Evolutionary conservation across 2,797 vertebrate genomes (phyloP).

Genomic region (Pampus argenteus): DNA sequence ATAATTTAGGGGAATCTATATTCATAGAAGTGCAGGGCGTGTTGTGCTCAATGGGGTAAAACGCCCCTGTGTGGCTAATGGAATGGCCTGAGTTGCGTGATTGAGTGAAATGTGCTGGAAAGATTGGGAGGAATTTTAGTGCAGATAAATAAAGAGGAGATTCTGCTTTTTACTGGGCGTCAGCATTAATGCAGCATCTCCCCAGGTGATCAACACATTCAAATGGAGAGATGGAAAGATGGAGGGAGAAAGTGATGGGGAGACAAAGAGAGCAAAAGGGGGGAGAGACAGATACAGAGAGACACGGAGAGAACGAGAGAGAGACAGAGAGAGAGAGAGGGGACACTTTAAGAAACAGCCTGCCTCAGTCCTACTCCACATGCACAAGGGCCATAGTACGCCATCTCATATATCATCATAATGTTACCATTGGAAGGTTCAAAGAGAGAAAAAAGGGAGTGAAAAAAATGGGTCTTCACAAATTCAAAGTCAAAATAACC

Average conservation of each 20-base stretch:
- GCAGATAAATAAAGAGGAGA: constrained; percentile 85
- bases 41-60: constrained; percentile 86
- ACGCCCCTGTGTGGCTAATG: constrained; percentile 85
- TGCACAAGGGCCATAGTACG: constrained; percentile 72
- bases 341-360: constrained; percentile 79
- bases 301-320: constrained; percentile 17
- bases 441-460: constrained; percentile 69
- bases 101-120: constrained; percentile 87
- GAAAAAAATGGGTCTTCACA: constrained; percentile 66
- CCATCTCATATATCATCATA: constrained; percentile 83
- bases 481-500: constrained; percentile 84
- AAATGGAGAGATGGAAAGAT: constrained; percentile 70
- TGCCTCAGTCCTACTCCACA: constrained; percentile 73
- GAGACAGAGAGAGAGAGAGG: constrained; percentile 42
- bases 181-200: constrained; percentile 84
- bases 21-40: constrained; percentile 83
- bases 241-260: constrained; percentile 60
- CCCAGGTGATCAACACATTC: constrained; percentile 85
- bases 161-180: constrained; percentile 80
- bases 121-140: constrained; percentile 84
- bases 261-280: constrained; percentile 55
- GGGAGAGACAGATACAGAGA: constrained; percentile 44
- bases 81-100: constrained; percentile 84
- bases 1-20: constrained; percentile 87
- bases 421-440: constrained; percentile 81